These are phyloP conservation scores for Rhynchotus rufescens DNA, from an alignment of 2,797 vertebrate species.

Conservation along the genomic window DNA sequence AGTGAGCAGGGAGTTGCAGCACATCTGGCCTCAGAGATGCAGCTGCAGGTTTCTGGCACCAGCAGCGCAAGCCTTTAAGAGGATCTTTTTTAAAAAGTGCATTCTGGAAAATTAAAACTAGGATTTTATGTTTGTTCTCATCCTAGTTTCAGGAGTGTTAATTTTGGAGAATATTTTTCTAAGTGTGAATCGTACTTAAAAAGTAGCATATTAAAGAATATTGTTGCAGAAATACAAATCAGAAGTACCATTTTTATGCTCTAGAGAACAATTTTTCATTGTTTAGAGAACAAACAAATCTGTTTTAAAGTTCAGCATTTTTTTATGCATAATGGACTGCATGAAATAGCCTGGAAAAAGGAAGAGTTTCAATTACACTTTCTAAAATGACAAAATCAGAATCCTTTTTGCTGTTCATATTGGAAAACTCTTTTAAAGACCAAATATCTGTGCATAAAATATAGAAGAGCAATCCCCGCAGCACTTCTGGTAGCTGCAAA, in stretches of 20 bases:
- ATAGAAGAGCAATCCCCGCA: not conserved
- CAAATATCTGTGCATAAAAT: not conserved
- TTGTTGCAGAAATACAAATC: not conserved
- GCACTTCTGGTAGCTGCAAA: not conserved
- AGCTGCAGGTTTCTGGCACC: not conserved
- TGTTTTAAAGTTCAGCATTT: not conserved
- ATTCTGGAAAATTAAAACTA: not conserved
- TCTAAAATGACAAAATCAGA: not conserved
- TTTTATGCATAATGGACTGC: not conserved
- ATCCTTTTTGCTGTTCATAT: not conserved
- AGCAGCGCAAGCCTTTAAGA: not conserved
- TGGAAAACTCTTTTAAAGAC: not conserved
- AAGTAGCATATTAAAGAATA: not conserved
- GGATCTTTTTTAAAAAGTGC: not conserved
- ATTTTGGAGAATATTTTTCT: not conserved
- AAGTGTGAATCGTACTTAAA: not conserved
- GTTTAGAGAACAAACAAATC: slow-evolving; percentile 10
- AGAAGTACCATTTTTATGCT: not conserved
- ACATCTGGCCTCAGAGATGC: not conserved
- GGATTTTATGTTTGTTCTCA: not conserved
- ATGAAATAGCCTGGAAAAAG: not conserved
- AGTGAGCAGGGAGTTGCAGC: not conserved
- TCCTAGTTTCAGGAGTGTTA: not conserved
- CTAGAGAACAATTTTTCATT: not conserved
- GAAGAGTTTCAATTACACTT: not conserved